These are phyloP conservation scores for Callionymus lyra DNA, from an alignment of 2,113 vertebrate genomes.

Conservation along the genomic window DNA sequence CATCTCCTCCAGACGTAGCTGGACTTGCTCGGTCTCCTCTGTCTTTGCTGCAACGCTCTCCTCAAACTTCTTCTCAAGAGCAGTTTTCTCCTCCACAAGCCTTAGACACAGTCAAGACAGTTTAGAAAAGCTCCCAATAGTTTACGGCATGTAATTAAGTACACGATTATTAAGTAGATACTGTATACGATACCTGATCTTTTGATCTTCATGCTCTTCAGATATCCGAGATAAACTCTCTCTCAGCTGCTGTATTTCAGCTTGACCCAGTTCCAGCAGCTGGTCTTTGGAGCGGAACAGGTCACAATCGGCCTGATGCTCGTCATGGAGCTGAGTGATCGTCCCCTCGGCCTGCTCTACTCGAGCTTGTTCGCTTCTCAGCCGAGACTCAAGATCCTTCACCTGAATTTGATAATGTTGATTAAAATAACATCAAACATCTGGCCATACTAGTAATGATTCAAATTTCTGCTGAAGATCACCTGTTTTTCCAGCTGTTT, in stretches of 20 bases:
- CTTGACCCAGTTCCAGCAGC: conserved; percentile 42
- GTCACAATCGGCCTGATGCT: conserved; percentile 61
- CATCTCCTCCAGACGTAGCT: conserved; percentile 31
- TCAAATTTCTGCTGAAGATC: not conserved
- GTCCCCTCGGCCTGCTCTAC: conserved; percentile 56
- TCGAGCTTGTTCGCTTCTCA: conserved; percentile 63
- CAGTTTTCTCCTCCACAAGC: conserved; percentile 38
- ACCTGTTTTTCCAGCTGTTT: conserved; percentile 63
- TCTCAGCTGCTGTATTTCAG: conserved; percentile 54
- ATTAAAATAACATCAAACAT: too few relatives aligned
- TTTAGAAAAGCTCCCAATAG: not conserved
- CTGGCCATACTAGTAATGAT: not conserved
- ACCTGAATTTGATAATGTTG: conserved; percentile 32
- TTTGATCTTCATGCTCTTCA: conserved; percentile 42
- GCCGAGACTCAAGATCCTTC: conserved; percentile 56
- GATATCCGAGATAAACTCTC: conserved; percentile 30
- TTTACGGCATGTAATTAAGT: not conserved
- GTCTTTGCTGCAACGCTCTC: conserved; percentile 41
- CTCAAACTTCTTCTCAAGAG: conserved; percentile 43
- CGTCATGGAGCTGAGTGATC: conserved; percentile 53
- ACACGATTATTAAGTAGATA: too few relatives aligned
- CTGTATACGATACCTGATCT: too few relatives aligned
- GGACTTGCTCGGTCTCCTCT: conserved; percentile 40
- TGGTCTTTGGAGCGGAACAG: conserved; percentile 53
- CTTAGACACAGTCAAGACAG: conserved; percentile 17